Percentiles rank a stretch among this genome's conserved stretches.
phyloP scores from a whole-genome alignment of 2,797 vertebrate genomes.

The Amphiprion clarkii region DNA sequence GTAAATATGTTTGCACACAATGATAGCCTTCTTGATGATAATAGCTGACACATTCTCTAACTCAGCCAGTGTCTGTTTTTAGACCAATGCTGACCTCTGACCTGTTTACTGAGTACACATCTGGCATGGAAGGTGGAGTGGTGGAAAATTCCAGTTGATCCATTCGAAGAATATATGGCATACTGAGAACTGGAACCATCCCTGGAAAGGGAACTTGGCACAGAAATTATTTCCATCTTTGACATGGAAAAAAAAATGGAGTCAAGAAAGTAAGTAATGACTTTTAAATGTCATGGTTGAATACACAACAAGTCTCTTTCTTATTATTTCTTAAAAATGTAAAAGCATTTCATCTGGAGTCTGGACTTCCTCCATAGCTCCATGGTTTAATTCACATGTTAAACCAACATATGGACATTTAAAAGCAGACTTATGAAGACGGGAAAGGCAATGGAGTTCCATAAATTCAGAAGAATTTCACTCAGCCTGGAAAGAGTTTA shows the following conservation, averaged over 20 bases:
- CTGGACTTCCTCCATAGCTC: no score
- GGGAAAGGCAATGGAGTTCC: no score
- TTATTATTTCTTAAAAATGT: no score
- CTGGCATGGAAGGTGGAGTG: conserved; percentile 46
- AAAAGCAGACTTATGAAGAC: no score
- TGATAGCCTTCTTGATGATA: background rate
- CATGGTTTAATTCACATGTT: no score
- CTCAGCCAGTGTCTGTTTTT: conserved; percentile 45
- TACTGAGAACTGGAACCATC: conserved; percentile 64
- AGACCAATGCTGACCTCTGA: conserved; percentile 36
- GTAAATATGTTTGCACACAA: background rate
- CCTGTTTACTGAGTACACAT: conserved; percentile 81
- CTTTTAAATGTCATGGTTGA: no score
- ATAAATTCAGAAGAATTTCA: no score
- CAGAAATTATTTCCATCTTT: conserved; percentile 35
- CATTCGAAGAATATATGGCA: conserved; percentile 68
- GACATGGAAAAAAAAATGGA: background rate
- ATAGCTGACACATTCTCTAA: conserved; percentile 8
- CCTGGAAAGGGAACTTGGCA: conserved; percentile 31
- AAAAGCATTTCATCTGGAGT: no score
- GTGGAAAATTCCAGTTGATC: conserved; percentile 74
- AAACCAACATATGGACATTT: no score
- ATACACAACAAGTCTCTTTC: no score
- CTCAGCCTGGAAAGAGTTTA: no score
- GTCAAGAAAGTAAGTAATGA: background rate